Percentiles rank a stretch among this genome's conserved stretches.
Evolutionary conservation across 2,888 invertebrate genomes (phyloP).

Genomic region (Pecten maximus): DNA sequence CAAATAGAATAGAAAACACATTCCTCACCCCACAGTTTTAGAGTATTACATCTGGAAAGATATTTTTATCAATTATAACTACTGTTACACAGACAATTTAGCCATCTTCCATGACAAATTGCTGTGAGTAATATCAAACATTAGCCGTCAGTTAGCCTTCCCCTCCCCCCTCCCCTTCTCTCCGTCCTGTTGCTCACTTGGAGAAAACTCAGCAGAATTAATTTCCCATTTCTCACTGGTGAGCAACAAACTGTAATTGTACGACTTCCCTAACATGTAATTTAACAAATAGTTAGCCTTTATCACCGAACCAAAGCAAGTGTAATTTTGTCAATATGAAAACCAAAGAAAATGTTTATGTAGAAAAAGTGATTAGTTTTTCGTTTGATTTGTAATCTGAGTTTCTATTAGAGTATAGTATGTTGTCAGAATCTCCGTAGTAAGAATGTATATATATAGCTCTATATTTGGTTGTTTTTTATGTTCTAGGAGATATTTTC

Average conservation of each 20-base stretch:
- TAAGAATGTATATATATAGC: too few relatives aligned
- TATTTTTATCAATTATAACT: slow-evolving; percentile 16
- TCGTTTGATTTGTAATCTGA: not conserved
- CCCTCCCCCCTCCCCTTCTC: not conserved
- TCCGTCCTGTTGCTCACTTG: not conserved
- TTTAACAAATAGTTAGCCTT: not conserved
- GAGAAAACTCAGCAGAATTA: not conserved
- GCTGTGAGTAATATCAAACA: not conserved
- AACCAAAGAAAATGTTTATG: not conserved
- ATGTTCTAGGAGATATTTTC: too few relatives aligned
- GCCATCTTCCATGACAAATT: not conserved
- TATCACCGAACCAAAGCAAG: not conserved
- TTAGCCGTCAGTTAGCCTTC: not conserved
- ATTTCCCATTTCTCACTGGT: slow-evolving; percentile 22
- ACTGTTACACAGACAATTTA: not conserved
- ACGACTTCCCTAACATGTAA: not conserved
- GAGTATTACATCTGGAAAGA: not conserved
- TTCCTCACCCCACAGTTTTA: not conserved
- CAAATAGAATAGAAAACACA: slow-evolving; percentile 27
- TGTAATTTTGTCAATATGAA: slow-evolving; percentile 12
- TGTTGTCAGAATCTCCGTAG: too few relatives aligned
- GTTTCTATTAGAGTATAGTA: too few relatives aligned
- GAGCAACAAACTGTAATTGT: slow-evolving; percentile 1
- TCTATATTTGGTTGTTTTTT: too few relatives aligned
- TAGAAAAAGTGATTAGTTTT: not conserved